Base-by-base conservation (phyloP, 1,140 invertebrate species). In the Scaptomyza pallida region DNA sequence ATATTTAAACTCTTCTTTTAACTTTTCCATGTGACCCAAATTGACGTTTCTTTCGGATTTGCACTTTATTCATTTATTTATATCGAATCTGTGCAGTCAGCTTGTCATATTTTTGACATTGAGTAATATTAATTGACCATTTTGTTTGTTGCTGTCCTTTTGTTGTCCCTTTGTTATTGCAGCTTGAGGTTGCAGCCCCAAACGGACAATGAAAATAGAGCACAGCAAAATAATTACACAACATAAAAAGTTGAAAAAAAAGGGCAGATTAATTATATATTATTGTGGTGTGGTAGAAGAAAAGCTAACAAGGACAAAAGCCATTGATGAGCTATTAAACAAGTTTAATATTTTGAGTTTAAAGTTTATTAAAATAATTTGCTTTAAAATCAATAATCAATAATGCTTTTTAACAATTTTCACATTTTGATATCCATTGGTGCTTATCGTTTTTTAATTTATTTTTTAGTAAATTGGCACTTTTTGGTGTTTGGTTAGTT, bases 91-190 rank as follows among this genome's bases (percentile, higher is more conserved):
- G 75, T 47, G 60, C 55, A 16, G 80, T 79, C 64, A 85, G 33
- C 79, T 62, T 83, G 80, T 74, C 80, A 79, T 44, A 55, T 37
- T 76, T 76, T 60, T 70, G 80, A 85, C 80, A 80, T 56, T 77
- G 80, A 85, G 67, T 63, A 73, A 67, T 80, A 85, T 85, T 85
- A 85, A 85, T 85, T 76, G 75, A 54, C 35, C 45, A 15, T 26
- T 50, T 63, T 71, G 64, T 50, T 44, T n/a, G 16, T 21, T 56
- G 2, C 9, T 44, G 51, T 37, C 40, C 15, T 41, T 26, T 26
- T 48, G 41, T 48, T 44, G 51, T 37, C 40, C 15, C 30, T 26
- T 26, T 48, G 41, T 48, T 48, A n/a, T 13, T 50, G 45, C 45
- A 30, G 43, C n/a, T 43, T 35, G 54, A 13, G 54, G 37, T 51